Percentiles rank a stretch among this genome's conserved stretches.
These are phyloP conservation scores for Leptopterna dolabrata DNA, from an alignment of 2,888 invertebrate genomes.

Conservation along the genomic window DNA sequence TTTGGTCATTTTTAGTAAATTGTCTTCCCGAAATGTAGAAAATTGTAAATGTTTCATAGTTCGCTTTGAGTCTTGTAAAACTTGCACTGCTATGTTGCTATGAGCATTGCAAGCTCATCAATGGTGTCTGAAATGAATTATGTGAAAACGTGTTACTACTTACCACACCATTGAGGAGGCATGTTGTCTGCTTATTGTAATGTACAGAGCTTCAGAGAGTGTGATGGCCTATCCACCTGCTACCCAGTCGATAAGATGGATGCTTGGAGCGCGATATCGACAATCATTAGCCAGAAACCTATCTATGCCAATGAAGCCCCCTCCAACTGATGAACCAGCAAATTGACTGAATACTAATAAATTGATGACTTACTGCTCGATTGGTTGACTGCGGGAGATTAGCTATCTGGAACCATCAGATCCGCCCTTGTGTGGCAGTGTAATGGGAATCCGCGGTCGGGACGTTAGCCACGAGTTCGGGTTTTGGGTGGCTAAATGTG, in stretches of 20 bases:
- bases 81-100: no score
- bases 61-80: no score
- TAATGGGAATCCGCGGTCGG: neutral
- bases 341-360: constrained; percentile 30
- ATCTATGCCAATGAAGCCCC: neutral
- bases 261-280: neutral
- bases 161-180: no score
- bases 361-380: constrained; percentile 9
- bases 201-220: no score
- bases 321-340: neutral
- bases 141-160: no score
- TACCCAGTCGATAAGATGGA: neutral
- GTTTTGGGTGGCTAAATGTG: constrained; percentile 1
- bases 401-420: neutral
- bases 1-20: no score
- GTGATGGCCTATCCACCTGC: no score
- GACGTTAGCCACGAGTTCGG: neutral
- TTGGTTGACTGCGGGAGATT: neutral
- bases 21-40: no score
- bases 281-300: neutral
- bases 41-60: no score
- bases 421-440: neutral
- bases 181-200: no score
- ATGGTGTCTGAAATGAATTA: no score
- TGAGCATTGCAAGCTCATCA: no score